phyloP scores from a whole-genome alignment of 2,888 invertebrate species.

The Tupiocoris notatus region DNA sequence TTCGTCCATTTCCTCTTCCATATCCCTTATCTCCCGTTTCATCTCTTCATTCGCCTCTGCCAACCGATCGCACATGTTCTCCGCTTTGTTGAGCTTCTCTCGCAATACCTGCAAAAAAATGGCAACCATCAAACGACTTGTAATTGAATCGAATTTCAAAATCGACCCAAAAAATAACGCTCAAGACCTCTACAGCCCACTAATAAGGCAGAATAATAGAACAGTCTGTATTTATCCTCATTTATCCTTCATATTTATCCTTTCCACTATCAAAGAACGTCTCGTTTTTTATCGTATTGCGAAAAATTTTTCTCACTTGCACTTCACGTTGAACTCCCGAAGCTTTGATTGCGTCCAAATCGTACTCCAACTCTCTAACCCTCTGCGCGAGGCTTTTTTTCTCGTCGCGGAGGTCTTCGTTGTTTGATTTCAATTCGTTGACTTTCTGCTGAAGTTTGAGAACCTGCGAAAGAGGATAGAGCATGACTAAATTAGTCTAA shows the following conservation, averaged over 20 bases:
- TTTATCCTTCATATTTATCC: no score
- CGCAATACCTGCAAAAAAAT: constrained; percentile 58
- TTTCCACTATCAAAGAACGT: no score
- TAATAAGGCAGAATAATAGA: no score
- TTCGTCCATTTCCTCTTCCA: constrained; percentile 98
- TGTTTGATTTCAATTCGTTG: constrained; percentile 77
- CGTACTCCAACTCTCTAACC: constrained; percentile 73
- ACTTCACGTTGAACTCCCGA: constrained; percentile 46
- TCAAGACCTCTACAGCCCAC: no score
- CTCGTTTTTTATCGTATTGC: neutral
- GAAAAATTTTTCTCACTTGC: constrained; percentile 28
- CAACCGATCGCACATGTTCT: constrained; percentile 86
- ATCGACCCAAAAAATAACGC: no score
- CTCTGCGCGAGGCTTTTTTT: constrained; percentile 69
- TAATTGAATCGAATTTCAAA: no score
- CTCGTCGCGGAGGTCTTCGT: constrained; percentile 76
- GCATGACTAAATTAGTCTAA: no score
- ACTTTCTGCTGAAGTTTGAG: constrained; percentile 80
- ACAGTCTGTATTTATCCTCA: no score
- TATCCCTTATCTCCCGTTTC: constrained; percentile 85
- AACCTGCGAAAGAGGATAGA: constrained; percentile 57
- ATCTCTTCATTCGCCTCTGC: constrained; percentile 96
- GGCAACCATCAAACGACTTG: no score
- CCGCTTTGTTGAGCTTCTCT: constrained; percentile 83
- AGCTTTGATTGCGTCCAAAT: constrained; percentile 57